These are phyloP conservation scores for Patagioenas fasciata DNA, from an alignment of 2,113 vertebrate species.

Conservation along the genomic window DNA sequence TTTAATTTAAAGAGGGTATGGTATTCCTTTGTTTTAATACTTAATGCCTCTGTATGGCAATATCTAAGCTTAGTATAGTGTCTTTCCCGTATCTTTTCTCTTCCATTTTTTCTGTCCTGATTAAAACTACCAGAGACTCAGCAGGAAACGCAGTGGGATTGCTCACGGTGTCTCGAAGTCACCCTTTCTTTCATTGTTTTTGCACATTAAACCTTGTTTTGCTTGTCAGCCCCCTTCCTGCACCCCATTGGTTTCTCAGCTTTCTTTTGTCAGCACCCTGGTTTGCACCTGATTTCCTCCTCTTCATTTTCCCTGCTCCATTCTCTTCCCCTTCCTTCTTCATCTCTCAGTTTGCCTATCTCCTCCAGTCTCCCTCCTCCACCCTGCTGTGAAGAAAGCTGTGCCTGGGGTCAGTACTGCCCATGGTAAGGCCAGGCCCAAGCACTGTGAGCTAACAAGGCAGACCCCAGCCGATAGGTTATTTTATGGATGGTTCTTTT, in stretches of 20 bases:
- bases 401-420: background rate
- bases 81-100: background rate
- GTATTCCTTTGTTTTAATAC: background rate
- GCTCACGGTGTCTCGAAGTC: background rate
- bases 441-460: background rate
- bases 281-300: background rate
- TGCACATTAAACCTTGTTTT: background rate
- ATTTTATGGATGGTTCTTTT: background rate
- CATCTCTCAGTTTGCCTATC: background rate
- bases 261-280: background rate
- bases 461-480: background rate
- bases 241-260: background rate
- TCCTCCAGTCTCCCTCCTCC: background rate
- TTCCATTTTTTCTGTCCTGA: conserved; percentile 2
- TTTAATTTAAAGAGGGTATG: background rate
- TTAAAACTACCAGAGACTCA: conserved; percentile 8
- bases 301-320: background rate
- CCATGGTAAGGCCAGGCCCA: background rate
- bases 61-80: background rate
- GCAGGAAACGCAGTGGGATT: background rate
- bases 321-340: background rate
- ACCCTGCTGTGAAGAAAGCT: rapidly evolving
- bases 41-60: background rate
- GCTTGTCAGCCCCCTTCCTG: background rate
- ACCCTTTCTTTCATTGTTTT: conserved; percentile 1